phyloP scores from a whole-genome alignment of 2,113 vertebrate genomes.

The Callocephalon fimbriatum region DNA sequence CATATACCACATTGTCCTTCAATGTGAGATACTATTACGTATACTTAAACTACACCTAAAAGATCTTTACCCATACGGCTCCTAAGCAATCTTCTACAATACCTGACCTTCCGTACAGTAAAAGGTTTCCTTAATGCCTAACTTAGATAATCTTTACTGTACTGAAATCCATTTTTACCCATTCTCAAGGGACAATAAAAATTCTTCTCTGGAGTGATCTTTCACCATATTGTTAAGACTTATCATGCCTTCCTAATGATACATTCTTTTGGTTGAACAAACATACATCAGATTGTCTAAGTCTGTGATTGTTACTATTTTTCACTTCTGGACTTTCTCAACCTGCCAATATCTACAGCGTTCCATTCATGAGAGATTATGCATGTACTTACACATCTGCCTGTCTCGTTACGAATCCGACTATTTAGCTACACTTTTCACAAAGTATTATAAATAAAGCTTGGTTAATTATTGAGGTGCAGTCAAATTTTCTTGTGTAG shows the following conservation, averaged over 20 bases:
- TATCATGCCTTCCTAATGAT: not conserved
- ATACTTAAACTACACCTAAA: not conserved
- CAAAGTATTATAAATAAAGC: not conserved
- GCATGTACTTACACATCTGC: not conserved
- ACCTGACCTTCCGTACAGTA: not conserved
- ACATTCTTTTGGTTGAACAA: not conserved
- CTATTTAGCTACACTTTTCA: not conserved
- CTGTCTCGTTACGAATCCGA: not conserved
- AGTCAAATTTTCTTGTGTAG: not conserved
- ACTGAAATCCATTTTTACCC: not conserved
- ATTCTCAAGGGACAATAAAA: not conserved
- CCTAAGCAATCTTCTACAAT: not conserved
- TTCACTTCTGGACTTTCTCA: not conserved
- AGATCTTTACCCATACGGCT: not conserved
- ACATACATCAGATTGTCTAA: not conserved
- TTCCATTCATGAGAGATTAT: not conserved
- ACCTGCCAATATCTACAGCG: not conserved
- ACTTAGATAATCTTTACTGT: not conserved
- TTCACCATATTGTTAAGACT: not conserved
- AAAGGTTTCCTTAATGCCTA: not conserved
- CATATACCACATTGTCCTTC: not conserved
- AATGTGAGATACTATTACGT: not conserved
- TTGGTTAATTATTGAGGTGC: not conserved
- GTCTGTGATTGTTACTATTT: not conserved
- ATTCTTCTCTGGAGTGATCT: not conserved